Evolutionary conservation across 2,888 invertebrate species (phyloP).

Genomic region (Heteropelma amictum): DNA sequence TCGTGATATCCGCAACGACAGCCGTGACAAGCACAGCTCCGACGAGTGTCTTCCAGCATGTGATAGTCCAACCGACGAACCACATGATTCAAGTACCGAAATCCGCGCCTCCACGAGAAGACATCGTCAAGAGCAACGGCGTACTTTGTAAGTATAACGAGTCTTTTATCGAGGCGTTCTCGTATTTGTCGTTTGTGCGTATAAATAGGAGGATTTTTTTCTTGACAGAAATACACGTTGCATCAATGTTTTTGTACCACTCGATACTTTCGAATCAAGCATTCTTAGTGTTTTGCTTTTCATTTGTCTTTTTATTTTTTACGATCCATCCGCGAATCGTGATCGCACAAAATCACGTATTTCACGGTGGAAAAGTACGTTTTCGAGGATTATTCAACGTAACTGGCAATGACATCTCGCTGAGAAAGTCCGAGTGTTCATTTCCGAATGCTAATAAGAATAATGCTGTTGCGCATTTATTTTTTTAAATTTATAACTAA

Average conservation of each 20-base stretch:
- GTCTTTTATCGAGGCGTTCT: not conserved
- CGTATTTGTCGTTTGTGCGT: not conserved
- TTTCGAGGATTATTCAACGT: too few species aligned
- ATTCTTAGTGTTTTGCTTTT: too few species aligned
- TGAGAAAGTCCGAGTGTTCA: not conserved
- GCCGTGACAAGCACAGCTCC: conserved; percentile 70
- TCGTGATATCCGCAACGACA: conserved; percentile 72
- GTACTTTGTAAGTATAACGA: conserved; percentile 71
- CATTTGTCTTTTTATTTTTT: too few species aligned
- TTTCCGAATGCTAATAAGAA: conserved; percentile 8
- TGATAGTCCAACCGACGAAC: conserved; percentile 90
- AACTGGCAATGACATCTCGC: too few species aligned
- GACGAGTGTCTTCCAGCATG: conserved; percentile 80
- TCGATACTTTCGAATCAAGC: too few species aligned
- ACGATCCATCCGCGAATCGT: too few species aligned
- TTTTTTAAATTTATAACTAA: conserved; percentile 69
- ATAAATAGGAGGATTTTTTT: not conserved
- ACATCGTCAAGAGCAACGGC: conserved; percentile 72
- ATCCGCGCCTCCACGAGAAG: conserved; percentile 68
- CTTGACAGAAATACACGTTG: too few species aligned
- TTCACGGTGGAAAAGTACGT: too few species aligned
- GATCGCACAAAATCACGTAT: too few species aligned
- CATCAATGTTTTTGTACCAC: too few species aligned
- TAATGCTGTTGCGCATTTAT: conserved; percentile 40
- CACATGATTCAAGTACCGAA: conserved; percentile 85